Evolutionary conservation across 2,888 invertebrate species (phyloP), one percentile per base, ranked within the genome.

Genomic region (Ochropacha duplaris): DNA sequence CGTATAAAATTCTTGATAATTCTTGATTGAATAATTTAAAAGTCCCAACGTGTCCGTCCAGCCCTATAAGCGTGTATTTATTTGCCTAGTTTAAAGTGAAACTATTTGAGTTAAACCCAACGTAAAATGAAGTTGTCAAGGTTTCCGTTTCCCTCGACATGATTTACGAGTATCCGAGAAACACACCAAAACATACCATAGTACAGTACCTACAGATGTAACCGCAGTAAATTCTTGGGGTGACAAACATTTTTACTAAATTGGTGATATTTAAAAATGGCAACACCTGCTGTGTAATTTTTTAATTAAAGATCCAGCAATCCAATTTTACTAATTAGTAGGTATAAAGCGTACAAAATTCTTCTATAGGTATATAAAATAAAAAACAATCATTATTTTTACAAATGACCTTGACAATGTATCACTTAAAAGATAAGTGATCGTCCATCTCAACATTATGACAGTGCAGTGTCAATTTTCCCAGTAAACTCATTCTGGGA

Each of bases 381-480:
- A n/a, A n/a, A n/a, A n/a, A n/a, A n/a, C n/a, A n/a, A n/a, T n/a
- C n/a, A n/a, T n/a, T n/a, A n/a, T n/a, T n/a, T n/a, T n/a, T n/a
- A n/a, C n/a, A n/a, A n/a, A n/a, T n/a, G n/a, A n/a, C n/a, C n/a
- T n/a, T n/a, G n/a, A n/a, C n/a, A n/a, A n/a, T n/a, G n/a, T n/a
- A n/a, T n/a, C n/a, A n/a, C n/a, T n/a, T n/a, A n/a, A n/a, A n/a
- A n/a, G n/a, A n/a, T n/a, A 3, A 34, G n/a, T 24, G 24, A 24
- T 24, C 24, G 16, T 16, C 16, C 39, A 39, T 39, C 6, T 16
- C 16, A 24, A 22, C 44, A 44, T 22, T 44, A 50, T 52, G 55
- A 62, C 60, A 57, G 44, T 55, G 49, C 67, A 76, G 78, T 83
- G 84, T 81, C 79, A 83, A 75, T 76, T 78, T 87, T 88, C 87